Conservation (phyloP, 1,140 invertebrate species). For the Melanaphis sacchari region DNA sequence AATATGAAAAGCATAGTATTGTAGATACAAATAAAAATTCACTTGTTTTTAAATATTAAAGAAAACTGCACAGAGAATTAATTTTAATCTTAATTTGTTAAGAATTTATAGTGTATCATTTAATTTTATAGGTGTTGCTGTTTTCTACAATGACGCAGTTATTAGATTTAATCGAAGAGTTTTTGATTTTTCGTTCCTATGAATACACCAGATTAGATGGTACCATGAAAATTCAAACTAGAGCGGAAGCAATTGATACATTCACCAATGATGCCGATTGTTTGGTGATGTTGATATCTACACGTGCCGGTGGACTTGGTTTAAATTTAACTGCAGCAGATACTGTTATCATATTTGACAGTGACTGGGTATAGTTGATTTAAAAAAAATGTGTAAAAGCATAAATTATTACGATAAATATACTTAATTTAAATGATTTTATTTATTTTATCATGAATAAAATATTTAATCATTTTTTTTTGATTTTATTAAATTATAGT, state of each 20-base stretch:
- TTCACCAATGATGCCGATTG: constrained; percentile 68
- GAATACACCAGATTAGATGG: constrained; percentile 75
- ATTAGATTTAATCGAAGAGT: constrained; percentile 77
- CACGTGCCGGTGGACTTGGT: constrained; percentile 74
- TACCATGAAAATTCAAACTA: constrained; percentile 62
- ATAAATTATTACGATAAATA: background rate
- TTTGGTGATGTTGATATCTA: constrained; percentile 72
- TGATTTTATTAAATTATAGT: background rate
- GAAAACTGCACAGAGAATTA: no score
- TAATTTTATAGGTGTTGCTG: constrained; percentile 67
- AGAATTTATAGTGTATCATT: background rate
- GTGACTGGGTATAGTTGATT: constrained; percentile 69
- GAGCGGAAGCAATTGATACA: constrained; percentile 65
- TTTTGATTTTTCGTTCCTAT: constrained; percentile 67
- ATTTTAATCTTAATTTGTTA: no score
- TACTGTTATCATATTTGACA: constrained; percentile 80
- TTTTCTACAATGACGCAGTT: constrained; percentile 77
- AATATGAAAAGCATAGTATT: no score
- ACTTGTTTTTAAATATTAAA: no score
- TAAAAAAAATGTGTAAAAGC: background rate
- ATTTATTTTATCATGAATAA: background rate
- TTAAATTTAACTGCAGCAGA: constrained; percentile 78
- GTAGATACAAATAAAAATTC: no score
- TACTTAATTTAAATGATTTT: background rate
- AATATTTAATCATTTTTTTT: background rate